phyloP scores from a whole-genome alignment of 2,113 vertebrate genomes.

The Thomomys bottae region DNA sequence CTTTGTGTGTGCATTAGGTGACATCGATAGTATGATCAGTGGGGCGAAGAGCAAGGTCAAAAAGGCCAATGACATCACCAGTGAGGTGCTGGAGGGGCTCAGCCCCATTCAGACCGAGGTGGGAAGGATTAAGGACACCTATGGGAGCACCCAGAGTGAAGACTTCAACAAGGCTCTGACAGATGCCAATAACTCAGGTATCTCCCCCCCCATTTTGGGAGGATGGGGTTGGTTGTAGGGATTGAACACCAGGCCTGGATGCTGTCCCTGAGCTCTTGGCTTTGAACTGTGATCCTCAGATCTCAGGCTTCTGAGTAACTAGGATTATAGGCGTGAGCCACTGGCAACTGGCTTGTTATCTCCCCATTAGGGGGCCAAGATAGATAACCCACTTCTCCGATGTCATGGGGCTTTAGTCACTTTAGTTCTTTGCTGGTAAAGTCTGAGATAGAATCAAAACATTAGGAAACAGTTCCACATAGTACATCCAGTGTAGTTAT shows the following conservation, averaged over 20 bases:
- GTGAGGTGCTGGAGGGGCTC: constrained; percentile 86
- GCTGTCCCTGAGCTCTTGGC: no score
- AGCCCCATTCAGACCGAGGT: constrained; percentile 89
- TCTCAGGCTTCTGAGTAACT: no score
- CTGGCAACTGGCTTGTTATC: no score
- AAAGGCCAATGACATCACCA: constrained; percentile 85
- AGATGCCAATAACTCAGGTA: constrained; percentile 87
- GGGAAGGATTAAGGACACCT: constrained; percentile 84
- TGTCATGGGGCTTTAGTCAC: not conserved
- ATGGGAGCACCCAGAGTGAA: constrained; percentile 75
- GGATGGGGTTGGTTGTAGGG: no score
- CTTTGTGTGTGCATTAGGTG: constrained; percentile 85
- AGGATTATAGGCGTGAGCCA: no score
- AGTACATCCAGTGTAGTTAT: not conserved
- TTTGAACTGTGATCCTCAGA: no score
- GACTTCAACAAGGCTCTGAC: constrained; percentile 83
- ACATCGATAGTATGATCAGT: constrained; percentile 85
- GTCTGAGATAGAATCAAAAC: constrained; percentile 3
- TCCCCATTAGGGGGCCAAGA: not conserved
- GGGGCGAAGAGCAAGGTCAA: constrained; percentile 87
- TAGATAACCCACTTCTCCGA: not conserved
- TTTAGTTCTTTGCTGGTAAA: not conserved
- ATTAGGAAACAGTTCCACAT: not conserved
- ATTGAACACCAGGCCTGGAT: no score
- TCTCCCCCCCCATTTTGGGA: no score